Evolutionary conservation across 2,113 vertebrate genomes (phyloP).

Genomic region (Coptodon rendalli): DNA sequence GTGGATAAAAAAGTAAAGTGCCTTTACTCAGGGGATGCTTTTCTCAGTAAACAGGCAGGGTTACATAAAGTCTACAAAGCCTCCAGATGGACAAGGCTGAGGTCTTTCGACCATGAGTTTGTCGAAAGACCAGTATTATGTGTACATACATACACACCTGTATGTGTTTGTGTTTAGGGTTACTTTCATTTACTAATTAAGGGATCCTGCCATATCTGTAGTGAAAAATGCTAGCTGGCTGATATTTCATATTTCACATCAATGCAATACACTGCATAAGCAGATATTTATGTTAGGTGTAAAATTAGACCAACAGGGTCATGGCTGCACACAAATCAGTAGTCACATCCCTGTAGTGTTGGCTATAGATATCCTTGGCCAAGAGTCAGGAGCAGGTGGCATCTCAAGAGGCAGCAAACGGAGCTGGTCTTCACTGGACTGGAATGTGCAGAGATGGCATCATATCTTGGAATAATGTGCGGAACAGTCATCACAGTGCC

Average conservation of each 20-base stretch:
- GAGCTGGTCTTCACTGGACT: background rate
- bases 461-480: background rate
- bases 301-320: background rate
- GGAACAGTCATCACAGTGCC: background rate
- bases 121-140: background rate
- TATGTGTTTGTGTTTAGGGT: background rate
- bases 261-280: background rate
- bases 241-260: background rate
- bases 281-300: background rate
- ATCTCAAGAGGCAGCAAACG: constrained; percentile 13
- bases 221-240: background rate
- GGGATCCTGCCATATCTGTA: background rate
- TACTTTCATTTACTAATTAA: background rate
- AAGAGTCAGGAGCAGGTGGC: constrained; percentile 35
- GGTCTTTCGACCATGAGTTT: constrained; percentile 2
- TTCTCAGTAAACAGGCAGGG: constrained; percentile 11
- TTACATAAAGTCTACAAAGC: constrained; percentile 32
- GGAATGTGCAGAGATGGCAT: background rate
- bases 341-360: background rate
- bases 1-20: background rate
- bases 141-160: background rate
- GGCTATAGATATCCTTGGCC: constrained; percentile 46
- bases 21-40: constrained; percentile 15
- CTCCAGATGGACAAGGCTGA: constrained; percentile 27
- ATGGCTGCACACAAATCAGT: background rate